Percentiles rank a stretch among this genome's conserved stretches.
These are phyloP conservation scores for Zoroaster sp. DNA, from an alignment of 53 echinoderm and acorn worm genomes.

Conservation along the genomic window DNA sequence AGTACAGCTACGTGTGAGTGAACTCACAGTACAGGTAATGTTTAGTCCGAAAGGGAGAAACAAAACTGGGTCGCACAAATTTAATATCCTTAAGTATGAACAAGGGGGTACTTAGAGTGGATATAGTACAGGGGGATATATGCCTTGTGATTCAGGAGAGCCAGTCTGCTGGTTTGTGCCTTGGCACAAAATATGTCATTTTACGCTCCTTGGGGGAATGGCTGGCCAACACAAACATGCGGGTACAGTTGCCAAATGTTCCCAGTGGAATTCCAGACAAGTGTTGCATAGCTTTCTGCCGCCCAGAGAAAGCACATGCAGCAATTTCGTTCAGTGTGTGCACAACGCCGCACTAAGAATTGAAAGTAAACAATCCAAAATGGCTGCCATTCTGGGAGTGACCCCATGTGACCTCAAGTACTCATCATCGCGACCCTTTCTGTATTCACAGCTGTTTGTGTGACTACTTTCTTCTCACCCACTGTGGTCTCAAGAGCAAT, in stretches of 20 bases:
- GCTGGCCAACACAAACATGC: neutral
- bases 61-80: neutral
- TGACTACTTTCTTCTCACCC: neutral
- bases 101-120: neutral
- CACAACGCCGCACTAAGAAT: constrained; percentile 4
- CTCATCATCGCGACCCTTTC: constrained; percentile 26
- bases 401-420: constrained; percentile 18
- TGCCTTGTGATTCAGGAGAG: neutral
- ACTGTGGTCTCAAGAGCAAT: constrained; percentile 15
- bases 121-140: neutral
- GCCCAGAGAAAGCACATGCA: neutral
- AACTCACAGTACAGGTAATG: constrained; percentile 1
- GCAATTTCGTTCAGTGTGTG: neutral
- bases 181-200: constrained; percentile 27
- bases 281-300: neutral
- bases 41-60: neutral
- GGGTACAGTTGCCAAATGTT: constrained; percentile 19
- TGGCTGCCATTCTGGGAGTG: constrained; percentile 27
- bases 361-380: constrained; percentile 32
- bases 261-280: constrained; percentile 11
- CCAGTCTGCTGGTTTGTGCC: constrained; percentile 16
- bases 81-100: constrained; percentile 15
- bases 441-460: constrained; percentile 35
- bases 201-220: constrained; percentile 18
- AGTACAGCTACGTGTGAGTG: constrained; percentile 35